Evolutionary conservation across 2,888 invertebrate species (phyloP).

Genomic region (Caenorhabditis doughertyi): DNA sequence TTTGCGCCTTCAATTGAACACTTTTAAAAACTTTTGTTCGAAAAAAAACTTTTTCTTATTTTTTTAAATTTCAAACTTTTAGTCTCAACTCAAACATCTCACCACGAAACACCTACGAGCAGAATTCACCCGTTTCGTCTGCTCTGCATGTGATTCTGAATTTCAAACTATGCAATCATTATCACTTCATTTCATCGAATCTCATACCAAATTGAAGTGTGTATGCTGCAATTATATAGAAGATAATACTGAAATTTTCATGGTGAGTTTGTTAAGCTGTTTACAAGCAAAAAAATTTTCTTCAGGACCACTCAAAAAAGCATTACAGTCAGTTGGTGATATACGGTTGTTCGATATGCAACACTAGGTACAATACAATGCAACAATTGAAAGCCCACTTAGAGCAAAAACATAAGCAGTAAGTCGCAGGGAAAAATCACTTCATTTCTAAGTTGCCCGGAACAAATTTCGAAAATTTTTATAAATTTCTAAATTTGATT

Average conservation of each 20-base stretch:
- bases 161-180: slow-evolving; percentile 13
- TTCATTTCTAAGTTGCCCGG: no score
- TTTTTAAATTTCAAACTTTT: slow-evolving; percentile 17
- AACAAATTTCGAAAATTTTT: background rate
- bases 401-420: slow-evolving; percentile 68
- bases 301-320: slow-evolving; percentile 56
- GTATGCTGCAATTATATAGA: slow-evolving; percentile 41
- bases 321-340: slow-evolving; percentile 57
- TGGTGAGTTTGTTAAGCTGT: slow-evolving; percentile 29
- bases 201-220: slow-evolving; percentile 62
- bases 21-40: no score
- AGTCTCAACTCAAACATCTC: slow-evolving; percentile 65
- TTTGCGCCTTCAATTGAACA: no score
- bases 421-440: background rate
- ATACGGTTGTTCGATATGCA: slow-evolving; percentile 62
- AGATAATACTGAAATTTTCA: slow-evolving; percentile 63
- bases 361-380: slow-evolving; percentile 37
- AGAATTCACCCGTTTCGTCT: slow-evolving; percentile 45
- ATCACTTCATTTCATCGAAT: slow-evolving; percentile 52
- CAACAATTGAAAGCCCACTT: slow-evolving; percentile 56
- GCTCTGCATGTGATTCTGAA: slow-evolving; percentile 49
- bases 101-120: slow-evolving; percentile 62
- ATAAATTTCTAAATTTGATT: background rate
- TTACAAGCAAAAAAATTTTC: background rate
- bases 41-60: no score